Percentiles rank a stretch among this genome's conserved stretches.
Conservation (phyloP, 2,888 invertebrate genomes). For the Baccha elongata region DNA sequence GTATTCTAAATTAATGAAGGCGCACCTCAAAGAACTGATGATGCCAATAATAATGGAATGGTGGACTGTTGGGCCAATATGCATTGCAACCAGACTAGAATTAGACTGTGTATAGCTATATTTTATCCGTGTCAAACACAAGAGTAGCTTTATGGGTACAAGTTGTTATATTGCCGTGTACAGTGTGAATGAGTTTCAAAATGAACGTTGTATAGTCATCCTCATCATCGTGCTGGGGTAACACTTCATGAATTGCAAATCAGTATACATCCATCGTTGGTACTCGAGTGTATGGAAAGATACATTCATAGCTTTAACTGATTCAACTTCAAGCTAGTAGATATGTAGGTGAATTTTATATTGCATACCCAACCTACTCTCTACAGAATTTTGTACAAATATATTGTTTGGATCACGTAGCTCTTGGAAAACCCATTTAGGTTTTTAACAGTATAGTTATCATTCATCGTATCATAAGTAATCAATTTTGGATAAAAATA, state of each 20-base stretch:
- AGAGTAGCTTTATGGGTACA: background rate
- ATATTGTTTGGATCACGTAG: constrained; percentile 59
- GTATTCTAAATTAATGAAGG: constrained; percentile 1
- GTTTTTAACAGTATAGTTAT: constrained; percentile 49
- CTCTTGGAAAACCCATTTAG: constrained; percentile 48
- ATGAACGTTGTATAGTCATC: constrained; percentile 10
- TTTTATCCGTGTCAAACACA: constrained; percentile 9
- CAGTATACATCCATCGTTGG: constrained; percentile 17
- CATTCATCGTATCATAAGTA: constrained; percentile 49
- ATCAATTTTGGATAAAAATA: constrained; percentile 38
- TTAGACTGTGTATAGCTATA: too few species aligned
- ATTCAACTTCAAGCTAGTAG: constrained; percentile 11
- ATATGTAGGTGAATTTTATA: background rate
- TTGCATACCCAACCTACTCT: too few species aligned
- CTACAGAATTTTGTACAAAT: background rate
- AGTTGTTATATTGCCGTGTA: background rate
- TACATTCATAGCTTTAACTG: background rate
- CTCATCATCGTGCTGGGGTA: background rate
- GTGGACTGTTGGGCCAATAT: background rate
- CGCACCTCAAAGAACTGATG: constrained; percentile 7
- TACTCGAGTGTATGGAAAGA: background rate
- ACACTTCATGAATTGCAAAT: constrained; percentile 33
- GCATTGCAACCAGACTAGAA: too few species aligned
- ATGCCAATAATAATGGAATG: constrained; percentile 1
- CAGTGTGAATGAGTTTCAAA: constrained; percentile 23